Evolutionary conservation across 2,888 invertebrate species (phyloP).

Genomic region (Tryphoninae sp.): DNA sequence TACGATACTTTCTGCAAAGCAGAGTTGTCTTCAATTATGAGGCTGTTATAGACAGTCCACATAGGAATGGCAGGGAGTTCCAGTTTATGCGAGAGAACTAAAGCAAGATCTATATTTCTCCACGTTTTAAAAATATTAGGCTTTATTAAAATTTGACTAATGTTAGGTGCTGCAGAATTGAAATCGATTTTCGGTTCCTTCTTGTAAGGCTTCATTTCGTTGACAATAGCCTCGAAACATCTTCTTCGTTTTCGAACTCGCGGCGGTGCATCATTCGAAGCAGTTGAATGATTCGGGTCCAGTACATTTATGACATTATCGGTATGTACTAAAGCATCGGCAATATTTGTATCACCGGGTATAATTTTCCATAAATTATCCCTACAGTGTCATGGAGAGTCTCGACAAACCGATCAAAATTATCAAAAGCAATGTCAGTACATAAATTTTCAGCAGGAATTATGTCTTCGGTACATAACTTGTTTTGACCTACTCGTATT

Average conservation of each 20-base stretch:
- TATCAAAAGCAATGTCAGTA: slow-evolving; percentile 64
- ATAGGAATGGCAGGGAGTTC: slow-evolving; percentile 68
- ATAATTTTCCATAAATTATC: slow-evolving; percentile 44
- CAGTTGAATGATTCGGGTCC: slow-evolving; percentile 2
- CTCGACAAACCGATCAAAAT: slow-evolving; percentile 28
- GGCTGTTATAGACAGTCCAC: slow-evolving; percentile 72
- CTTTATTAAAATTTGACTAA: not conserved
- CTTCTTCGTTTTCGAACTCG: slow-evolving; percentile 29
- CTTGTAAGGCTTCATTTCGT: slow-evolving; percentile 4
- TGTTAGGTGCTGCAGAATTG: not conserved
- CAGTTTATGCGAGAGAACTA: slow-evolving; percentile 64
- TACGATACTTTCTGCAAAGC: slow-evolving; percentile 68
- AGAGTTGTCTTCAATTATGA: slow-evolving; percentile 64
- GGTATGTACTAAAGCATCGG: slow-evolving; percentile 55
- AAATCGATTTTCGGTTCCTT: slow-evolving; percentile 38
- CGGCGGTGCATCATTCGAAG: slow-evolving; percentile 2
- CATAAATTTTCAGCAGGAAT: slow-evolving; percentile 32
- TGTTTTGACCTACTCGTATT: not conserved
- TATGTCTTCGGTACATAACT: slow-evolving; percentile 59
- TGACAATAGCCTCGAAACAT: slow-evolving; percentile 21
- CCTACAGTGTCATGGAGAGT: slow-evolving; percentile 14
- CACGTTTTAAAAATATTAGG: slow-evolving; percentile 10
- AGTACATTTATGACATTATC: slow-evolving; percentile 1
- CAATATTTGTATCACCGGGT: slow-evolving; percentile 63
- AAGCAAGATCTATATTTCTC: slow-evolving; percentile 70